phyloP scores from a whole-genome alignment of 2,888 invertebrate genomes.

The Hypercompe scribonia region DNA sequence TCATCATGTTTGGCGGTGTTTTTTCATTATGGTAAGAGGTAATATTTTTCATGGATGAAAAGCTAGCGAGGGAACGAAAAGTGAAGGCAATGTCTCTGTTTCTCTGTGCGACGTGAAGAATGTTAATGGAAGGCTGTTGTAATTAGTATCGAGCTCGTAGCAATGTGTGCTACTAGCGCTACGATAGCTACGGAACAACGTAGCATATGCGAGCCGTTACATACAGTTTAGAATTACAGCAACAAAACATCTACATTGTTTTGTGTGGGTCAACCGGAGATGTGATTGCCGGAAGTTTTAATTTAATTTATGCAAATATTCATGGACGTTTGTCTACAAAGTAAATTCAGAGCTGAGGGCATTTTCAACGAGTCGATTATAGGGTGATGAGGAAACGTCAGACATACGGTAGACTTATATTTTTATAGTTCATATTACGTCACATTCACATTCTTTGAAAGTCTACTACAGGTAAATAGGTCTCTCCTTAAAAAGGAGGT shows the following conservation, averaged over 20 bases:
- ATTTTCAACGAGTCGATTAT: too few relatives aligned
- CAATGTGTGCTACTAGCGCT: background rate
- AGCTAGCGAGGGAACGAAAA: background rate
- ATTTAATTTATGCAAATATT: background rate
- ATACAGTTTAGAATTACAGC: background rate
- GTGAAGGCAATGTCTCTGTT: conserved; percentile 1
- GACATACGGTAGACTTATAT: too few relatives aligned
- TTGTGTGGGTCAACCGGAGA: background rate
- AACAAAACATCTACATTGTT: background rate
- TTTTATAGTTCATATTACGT: too few relatives aligned
- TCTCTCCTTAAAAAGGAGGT: too few relatives aligned
- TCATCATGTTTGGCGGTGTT: too few relatives aligned
- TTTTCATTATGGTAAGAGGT: conserved; percentile 8
- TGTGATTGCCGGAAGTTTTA: background rate
- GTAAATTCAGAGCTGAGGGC: background rate
- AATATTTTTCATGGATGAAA: conserved; percentile 8
- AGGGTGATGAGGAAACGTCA: background rate
- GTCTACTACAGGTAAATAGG: too few relatives aligned
- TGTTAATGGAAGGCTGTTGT: conserved; percentile 12
- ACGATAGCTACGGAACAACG: conserved; percentile 4
- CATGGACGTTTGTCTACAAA: background rate
- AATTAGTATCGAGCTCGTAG: conserved; percentile 11
- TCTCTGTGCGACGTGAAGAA: conserved; percentile 8
- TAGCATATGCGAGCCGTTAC: conserved; percentile 1
- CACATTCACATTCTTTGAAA: too few relatives aligned